phyloP scores from a whole-genome alignment of 2,888 invertebrate species.

The Sarcophaga subvicina region DNA sequence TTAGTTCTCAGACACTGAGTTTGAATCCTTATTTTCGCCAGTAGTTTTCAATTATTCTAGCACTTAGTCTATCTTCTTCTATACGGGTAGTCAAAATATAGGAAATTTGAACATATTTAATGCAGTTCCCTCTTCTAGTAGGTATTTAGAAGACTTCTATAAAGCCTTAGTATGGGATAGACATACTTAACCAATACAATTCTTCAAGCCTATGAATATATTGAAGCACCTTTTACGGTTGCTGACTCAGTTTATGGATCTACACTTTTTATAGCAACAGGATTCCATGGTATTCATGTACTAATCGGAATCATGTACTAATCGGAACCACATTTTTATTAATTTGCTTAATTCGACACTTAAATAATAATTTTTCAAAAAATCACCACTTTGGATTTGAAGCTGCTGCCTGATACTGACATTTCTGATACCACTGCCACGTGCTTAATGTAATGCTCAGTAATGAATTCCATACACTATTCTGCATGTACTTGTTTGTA shows the following conservation, averaged over 20 bases:
- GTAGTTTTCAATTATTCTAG: no score
- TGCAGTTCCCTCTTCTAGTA: no score
- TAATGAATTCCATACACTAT: no score
- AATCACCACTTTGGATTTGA: conserved; percentile 86
- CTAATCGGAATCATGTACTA: conserved; percentile 87
- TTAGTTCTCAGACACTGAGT: no score
- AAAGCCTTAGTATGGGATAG: no score
- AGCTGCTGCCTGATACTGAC: conserved; percentile 87
- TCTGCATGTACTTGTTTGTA: no score
- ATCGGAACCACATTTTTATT: conserved; percentile 84
- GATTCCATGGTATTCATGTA: conserved; percentile 89
- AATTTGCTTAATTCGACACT: conserved; percentile 83
- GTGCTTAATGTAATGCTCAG: no score
- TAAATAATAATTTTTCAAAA: conserved; percentile 83
- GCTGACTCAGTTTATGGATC: conserved; percentile 86
- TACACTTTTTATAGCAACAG: conserved; percentile 88
- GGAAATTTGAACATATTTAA: no score
- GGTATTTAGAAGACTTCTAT: no score
- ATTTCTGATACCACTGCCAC: conserved; percentile 71
- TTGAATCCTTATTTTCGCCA: no score
- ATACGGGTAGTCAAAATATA: no score
- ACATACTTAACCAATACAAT: conserved; percentile 77
- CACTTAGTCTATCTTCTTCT: no score
- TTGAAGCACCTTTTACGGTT: conserved; percentile 85
- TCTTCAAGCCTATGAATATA: conserved; percentile 87